Conservation (phyloP, 2,797 vertebrate genomes). For the Eleutherodactylus coqui region DNA sequence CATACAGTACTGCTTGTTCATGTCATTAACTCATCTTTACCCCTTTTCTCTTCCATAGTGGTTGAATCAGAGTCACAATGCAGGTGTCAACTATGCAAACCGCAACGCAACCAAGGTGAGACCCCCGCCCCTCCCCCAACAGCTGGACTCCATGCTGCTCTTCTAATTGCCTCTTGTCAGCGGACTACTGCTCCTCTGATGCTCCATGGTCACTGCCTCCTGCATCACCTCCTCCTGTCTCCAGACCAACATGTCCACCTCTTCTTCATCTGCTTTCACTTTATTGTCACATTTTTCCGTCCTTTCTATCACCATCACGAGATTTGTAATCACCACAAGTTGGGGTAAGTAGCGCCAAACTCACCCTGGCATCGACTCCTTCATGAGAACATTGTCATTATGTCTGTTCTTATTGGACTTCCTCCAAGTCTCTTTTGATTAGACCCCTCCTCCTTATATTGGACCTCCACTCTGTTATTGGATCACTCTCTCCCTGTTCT, state of each 20-base stretch:
- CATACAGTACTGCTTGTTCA: not conserved
- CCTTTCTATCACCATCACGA: not conserved
- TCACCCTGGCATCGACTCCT: not conserved
- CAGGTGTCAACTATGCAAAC: constrained; percentile 94
- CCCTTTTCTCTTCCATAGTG: constrained; percentile 74
- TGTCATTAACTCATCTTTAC: constrained; percentile 32
- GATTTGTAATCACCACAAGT: not conserved
- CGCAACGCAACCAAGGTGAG: constrained; percentile 91
- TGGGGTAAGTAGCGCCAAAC: not conserved
- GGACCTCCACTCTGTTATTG: no score
- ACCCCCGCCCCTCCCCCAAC: not conserved
- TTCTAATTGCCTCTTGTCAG: not conserved
- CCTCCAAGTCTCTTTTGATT: no score
- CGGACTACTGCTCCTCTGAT: no score
- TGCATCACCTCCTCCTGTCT: not conserved
- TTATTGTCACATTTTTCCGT: not conserved
- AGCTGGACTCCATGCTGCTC: constrained; percentile 14
- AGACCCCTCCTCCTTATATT: no score
- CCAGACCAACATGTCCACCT: not conserved
- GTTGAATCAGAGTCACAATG: constrained; percentile 97
- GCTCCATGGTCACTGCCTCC: not conserved
- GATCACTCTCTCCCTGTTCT: no score
- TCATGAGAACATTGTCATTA: no score
- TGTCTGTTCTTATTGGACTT: no score
- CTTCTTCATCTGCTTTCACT: not conserved